phyloP scores from a whole-genome alignment of 2,888 invertebrate species.

The Scaptomyza caliginosa region DNA sequence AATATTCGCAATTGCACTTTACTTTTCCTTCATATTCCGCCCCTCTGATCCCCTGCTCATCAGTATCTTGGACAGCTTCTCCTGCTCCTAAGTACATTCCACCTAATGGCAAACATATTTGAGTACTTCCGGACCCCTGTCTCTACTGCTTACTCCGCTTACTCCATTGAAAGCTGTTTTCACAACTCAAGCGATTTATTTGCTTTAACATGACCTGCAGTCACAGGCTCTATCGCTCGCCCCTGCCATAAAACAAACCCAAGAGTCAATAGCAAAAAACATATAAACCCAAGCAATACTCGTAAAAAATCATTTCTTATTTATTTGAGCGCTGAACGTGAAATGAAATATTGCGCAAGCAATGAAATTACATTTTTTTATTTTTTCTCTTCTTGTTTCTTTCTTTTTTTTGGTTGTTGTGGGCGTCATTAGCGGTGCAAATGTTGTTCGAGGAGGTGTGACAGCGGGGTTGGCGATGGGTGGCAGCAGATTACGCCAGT shows the following conservation, averaged over 20 bases:
- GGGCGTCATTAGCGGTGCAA: constrained; percentile 40
- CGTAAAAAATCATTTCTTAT: constrained; percentile 74
- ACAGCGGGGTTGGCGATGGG: not conserved
- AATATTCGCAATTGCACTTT: constrained; percentile 30
- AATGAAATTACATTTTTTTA: constrained; percentile 67
- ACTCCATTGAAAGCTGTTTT: constrained; percentile 40
- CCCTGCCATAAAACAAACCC: constrained; percentile 55
- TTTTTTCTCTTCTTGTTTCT: not conserved
- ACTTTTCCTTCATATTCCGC: not conserved
- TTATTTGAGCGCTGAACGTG: constrained; percentile 65
- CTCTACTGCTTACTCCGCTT: not conserved
- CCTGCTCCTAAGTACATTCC: constrained; percentile 37
- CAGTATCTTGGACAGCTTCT: constrained; percentile 37
- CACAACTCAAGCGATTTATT: constrained; percentile 72
- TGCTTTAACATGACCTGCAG: constrained; percentile 59
- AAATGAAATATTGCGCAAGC: constrained; percentile 76
- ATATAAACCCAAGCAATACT: constrained; percentile 35
- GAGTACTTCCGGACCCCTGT: constrained; percentile 47
- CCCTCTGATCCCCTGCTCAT: not conserved
- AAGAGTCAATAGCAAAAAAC: constrained; percentile 69
- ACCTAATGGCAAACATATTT: constrained; percentile 74
- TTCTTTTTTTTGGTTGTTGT: constrained; percentile 15
- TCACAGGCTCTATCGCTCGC: constrained; percentile 17
- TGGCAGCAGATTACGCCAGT: constrained; percentile 29
- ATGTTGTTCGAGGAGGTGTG: not conserved